Evolutionary conservation across 2,113 vertebrate genomes (phyloP), one percentile per base, ranked within the genome.

Genomic region (Phyllostomus hastatus): DNA sequence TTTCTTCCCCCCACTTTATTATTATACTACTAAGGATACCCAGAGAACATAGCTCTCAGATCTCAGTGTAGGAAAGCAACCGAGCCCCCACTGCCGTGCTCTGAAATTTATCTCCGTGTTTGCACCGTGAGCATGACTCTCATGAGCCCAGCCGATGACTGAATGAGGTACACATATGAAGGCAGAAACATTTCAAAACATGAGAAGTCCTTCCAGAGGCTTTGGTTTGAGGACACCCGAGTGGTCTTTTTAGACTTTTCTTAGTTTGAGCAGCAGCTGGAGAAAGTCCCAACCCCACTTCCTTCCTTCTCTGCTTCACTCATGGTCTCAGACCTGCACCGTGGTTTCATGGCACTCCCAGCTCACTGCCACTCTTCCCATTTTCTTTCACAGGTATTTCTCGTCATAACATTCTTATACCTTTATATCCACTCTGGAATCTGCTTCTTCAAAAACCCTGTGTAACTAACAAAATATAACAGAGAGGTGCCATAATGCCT

Each of bases 71-170:
- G 3, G 9, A 50, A 50, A 78, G 57, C 46, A 81, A 64, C 16
- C 52, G 43, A 48, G 2, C 46, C 50, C 54, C 38, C 7, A 22
- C 2, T 1, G 2, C 35, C 28, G 0, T 1, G 0, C 4, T 33
- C 61, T 50, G 26, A 88, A 85, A 76, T 84, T 24, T 24, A 50
- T 76, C 2, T 31, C 22, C 38, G 7, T 17, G 17, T 70, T 64
- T 86, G 28, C 2, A 20, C 10, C 0, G 6, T 41, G 22, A 11
- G 24, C 3, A 8, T 57, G 26, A 3, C 88, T 31, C 64, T 70
- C n/a, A 20, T 1, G 43, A 46, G 6, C 14, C 38, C 38, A 87
- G 5, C 1, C 17, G 33, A 14, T 17, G 43, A 54, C 16, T 35
- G 22, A 89, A 73, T 3, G 0, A 61, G 54, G 6, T 31, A 43